phyloP scores from a whole-genome alignment of 2,797 vertebrate species.

The Lates japonicus region DNA sequence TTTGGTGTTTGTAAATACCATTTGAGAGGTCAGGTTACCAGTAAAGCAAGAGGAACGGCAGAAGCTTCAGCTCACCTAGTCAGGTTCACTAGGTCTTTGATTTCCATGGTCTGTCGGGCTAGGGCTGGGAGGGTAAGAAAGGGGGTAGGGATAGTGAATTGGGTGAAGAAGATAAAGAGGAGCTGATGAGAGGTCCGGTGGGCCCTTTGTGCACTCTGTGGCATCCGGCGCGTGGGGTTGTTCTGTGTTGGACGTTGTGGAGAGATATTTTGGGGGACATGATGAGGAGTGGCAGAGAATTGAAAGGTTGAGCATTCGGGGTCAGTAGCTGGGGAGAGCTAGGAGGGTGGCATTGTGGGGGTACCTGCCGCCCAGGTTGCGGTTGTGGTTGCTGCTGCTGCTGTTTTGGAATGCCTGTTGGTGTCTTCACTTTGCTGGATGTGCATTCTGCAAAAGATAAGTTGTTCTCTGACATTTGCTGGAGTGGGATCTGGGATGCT shows the following conservation, averaged over 20 bases:
- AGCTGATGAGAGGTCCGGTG: slow-evolving; percentile 77
- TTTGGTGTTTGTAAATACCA: slow-evolving; percentile 74
- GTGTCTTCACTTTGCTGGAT: slow-evolving; percentile 46
- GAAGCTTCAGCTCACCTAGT: slow-evolving; percentile 57
- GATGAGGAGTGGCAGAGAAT: slow-evolving; percentile 42
- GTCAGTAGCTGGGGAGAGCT: slow-evolving; percentile 41
- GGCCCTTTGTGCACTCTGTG: slow-evolving; percentile 63
- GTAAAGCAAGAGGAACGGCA: slow-evolving; percentile 56
- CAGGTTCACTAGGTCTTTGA: slow-evolving; percentile 82
- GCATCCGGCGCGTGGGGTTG: slow-evolving; percentile 71
- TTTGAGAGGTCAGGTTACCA: slow-evolving; percentile 65
- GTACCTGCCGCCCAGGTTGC: slow-evolving; percentile 23
- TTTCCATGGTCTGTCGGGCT: slow-evolving; percentile 81
- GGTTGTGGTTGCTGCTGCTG: slow-evolving; percentile 8
- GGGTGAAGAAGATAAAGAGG: slow-evolving; percentile 78
- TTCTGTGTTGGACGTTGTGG: slow-evolving; percentile 51
- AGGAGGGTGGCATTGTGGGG: slow-evolving; percentile 36
- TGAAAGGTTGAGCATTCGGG: slow-evolving; percentile 48
- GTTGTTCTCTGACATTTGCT: slow-evolving; percentile 37
- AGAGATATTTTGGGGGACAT: slow-evolving; percentile 43
- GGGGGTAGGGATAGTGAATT: slow-evolving; percentile 82
- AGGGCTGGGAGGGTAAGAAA: slow-evolving; percentile 76
- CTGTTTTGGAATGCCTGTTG: slow-evolving; percentile 48
- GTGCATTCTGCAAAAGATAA: slow-evolving; percentile 34
- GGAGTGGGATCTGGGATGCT: slow-evolving; percentile 31